Evolutionary conservation across 2,888 invertebrate species (phyloP), one percentile per base, ranked within the genome.

Genomic region (Physocephala rufipes): DNA sequence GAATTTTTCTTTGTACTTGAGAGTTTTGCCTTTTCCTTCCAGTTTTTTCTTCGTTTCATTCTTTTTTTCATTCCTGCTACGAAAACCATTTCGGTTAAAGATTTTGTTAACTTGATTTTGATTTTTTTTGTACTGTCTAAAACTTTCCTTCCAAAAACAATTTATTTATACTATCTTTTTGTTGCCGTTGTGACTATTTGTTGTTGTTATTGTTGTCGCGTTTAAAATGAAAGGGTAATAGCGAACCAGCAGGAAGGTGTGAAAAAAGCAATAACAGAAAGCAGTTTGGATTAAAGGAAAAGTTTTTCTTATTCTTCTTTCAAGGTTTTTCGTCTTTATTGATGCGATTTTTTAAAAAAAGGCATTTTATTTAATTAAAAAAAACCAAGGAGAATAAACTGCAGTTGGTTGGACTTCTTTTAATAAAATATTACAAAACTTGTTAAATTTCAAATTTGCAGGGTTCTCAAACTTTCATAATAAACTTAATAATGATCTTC

Each of bases 131-230:
- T 59, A 30, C 26, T 16, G n/a, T n/a, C n/a, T n/a, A n/a, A n/a
- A 30, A 59, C n/a, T 59, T 59, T 59, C 30, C 59, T 15, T 16
- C n/a, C 28, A 16, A 59, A 19, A 15, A 2, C 59, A 59, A 16
- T 59, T 59, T 16, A 59, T 59, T 59, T 59, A 59, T 59, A 36
- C 36, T 26, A 30, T 4, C n/a, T 28, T 59, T n/a, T 16, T 55
- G 13, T 3, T 55, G n/a, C 55, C 21, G 55, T 16, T 4, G 36
- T 36, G 4, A 36, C 36, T 36, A 36, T 36, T 36, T 59, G 59
- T 13, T 28, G 24, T 58, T 58, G 24, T 58, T 58, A 16, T 26
- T 58, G 58, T 58, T 24, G 26, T 21, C 26, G 28, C 28, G 28
- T 26, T 26, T 15, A 28, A 30, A 59, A 9, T 59, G n/a, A 24